Conservation (phyloP, 2,113 vertebrate species). For the Illadopsis cleaveri region DNA sequence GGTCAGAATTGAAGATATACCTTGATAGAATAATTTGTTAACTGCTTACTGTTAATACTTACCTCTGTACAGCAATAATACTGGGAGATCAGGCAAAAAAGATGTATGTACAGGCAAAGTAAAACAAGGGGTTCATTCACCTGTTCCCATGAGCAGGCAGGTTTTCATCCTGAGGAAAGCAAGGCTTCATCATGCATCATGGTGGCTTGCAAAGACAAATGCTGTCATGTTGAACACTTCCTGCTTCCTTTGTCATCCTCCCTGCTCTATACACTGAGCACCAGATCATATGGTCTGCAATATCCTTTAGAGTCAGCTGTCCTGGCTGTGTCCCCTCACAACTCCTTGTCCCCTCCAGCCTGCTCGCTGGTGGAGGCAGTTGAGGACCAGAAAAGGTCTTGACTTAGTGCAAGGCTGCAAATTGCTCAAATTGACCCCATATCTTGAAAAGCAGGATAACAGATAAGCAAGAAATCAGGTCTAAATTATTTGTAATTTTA, state of each 20-base stretch:
- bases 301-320: not conserved
- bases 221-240: accelerated
- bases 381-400: not conserved
- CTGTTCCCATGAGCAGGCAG: not conserved
- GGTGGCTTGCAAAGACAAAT: not conserved
- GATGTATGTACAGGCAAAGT: too few species aligned
- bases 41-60: not conserved
- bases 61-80: not conserved
- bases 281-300: not conserved
- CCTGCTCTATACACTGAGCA: not conserved
- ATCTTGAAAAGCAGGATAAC: not conserved
- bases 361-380: accelerated
- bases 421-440: not conserved
- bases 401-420: not conserved
- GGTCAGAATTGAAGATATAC: not conserved
- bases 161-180: not conserved
- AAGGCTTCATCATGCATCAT: not conserved
- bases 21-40: not conserved
- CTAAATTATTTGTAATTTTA: not conserved
- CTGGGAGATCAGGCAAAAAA: not conserved
- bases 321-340: not conserved
- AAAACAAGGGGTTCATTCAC: not conserved
- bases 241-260: not conserved
- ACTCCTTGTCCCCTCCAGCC: not conserved
- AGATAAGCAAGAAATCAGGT: not conserved